A percentile compares a stretch with the other conserved stretches of the same genome.
Conservation (phyloP, 2,113 vertebrate genomes). For the Onychostoma macrolepis region DNA sequence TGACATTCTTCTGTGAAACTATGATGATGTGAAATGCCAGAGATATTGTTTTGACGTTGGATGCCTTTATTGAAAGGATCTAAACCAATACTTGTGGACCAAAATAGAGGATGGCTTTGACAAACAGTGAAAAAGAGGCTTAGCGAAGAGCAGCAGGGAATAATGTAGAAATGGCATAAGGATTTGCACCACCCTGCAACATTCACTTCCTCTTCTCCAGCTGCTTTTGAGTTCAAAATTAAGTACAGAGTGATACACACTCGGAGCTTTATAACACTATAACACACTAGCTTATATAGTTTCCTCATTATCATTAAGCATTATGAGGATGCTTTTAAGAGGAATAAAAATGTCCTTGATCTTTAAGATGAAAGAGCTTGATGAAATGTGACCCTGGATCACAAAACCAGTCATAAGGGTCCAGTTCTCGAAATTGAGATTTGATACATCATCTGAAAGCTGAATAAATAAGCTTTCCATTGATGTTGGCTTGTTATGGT, state of each 20-base stretch:
- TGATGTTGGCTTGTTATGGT: too few relatives aligned
- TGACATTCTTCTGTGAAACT: slow-evolving; percentile 36
- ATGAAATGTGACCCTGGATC: background rate
- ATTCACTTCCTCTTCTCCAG: background rate
- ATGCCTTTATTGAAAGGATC: slow-evolving; percentile 47
- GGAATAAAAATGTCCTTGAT: background rate
- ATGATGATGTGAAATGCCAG: slow-evolving; percentile 53
- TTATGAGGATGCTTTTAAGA: background rate
- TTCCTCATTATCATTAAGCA: background rate
- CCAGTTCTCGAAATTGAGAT: too few relatives aligned
- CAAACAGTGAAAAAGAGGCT: background rate
- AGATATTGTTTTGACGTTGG: slow-evolving; percentile 32
- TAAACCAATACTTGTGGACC: slow-evolving; percentile 44
- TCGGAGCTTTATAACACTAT: background rate
- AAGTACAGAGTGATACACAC: background rate
- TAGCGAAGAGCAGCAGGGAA: slow-evolving; percentile 21
- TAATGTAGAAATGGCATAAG: slow-evolving; percentile 5
- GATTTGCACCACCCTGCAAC: slow-evolving; percentile 27
- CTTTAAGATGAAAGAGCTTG: background rate
- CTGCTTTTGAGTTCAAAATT: background rate
- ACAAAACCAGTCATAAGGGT: too few relatives aligned
- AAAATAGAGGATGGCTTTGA: slow-evolving; percentile 14
- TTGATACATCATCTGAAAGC: too few relatives aligned
- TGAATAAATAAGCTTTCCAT: too few relatives aligned
- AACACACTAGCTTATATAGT: background rate